A percentile compares a stretch with the other conserved stretches of the same genome.
Conservation (phyloP, 2,888 invertebrate genomes). For the Periphyllus acericola region DNA sequence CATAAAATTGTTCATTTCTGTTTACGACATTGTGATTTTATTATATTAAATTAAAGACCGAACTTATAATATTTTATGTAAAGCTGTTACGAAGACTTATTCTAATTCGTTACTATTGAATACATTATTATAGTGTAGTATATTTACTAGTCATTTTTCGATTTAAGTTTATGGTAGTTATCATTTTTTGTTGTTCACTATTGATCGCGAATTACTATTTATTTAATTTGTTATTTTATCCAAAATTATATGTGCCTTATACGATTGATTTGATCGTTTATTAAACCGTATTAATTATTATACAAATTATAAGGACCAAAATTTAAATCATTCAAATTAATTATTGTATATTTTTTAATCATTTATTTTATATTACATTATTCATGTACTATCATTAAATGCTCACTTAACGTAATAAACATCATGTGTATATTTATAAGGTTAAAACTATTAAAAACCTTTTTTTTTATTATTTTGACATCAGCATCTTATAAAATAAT, state of each 20-base stretch:
- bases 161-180: constrained; percentile 5
- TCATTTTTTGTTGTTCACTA: not conserved
- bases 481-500: not conserved
- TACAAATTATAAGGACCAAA: constrained; percentile 30
- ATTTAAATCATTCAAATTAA: constrained; percentile 19
- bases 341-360: constrained; percentile 28
- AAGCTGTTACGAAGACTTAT: not conserved
- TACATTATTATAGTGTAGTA: not conserved
- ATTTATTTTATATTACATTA: constrained; percentile 25
- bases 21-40: not conserved
- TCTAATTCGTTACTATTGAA: not conserved
- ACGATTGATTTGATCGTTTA: not conserved
- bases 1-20: not conserved
- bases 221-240: constrained; percentile 28
- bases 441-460: not conserved
- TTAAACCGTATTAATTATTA: constrained; percentile 22
- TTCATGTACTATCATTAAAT: constrained; percentile 7
- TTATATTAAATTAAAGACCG: not conserved
- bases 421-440: constrained; percentile 24
- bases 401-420: constrained; percentile 30
- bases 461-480: not conserved
- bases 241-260: constrained; percentile 34
- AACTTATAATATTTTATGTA: not conserved
- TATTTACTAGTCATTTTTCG: constrained; percentile 24
- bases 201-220: not conserved